Conservation (phyloP, 2,888 invertebrate genomes). For the Cephus nigrinus region DNA sequence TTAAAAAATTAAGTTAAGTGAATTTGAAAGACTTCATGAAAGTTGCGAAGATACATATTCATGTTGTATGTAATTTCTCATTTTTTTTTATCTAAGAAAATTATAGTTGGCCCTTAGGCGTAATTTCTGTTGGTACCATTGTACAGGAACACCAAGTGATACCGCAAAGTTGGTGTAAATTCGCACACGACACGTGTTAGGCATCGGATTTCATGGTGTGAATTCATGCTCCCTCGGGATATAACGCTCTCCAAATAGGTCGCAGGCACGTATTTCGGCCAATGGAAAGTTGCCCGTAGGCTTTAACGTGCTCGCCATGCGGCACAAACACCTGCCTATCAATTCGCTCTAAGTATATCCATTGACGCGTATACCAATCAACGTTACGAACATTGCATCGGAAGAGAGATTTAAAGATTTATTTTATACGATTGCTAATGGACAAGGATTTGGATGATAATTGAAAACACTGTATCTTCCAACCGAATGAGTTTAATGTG, state of each 20-base stretch:
- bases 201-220: conserved; percentile 16
- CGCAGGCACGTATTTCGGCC: conserved; percentile 9
- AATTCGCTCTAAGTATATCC: background rate
- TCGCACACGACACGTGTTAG: conserved; percentile 17
- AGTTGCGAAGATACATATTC: background rate
- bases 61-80: background rate
- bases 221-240: conserved; percentile 19
- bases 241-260: conserved; percentile 19
- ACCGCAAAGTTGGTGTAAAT: conserved; percentile 13
- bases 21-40: background rate
- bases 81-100: background rate
- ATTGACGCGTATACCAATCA: background rate
- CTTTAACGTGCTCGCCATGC: conserved; percentile 13
- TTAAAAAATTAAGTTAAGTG: background rate
- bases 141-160: background rate
- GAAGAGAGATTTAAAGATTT: background rate
- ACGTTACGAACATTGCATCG: background rate
- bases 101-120: background rate
- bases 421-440: background rate
- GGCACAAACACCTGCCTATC: background rate
- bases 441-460: background rate
- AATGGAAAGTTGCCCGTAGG: conserved; percentile 17
- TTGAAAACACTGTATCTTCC: background rate
- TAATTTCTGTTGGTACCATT: background rate
- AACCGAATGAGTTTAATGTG: background rate